These are phyloP conservation scores for Columba guinea DNA, from an alignment of 2,797 vertebrate species.

Conservation along the genomic window DNA sequence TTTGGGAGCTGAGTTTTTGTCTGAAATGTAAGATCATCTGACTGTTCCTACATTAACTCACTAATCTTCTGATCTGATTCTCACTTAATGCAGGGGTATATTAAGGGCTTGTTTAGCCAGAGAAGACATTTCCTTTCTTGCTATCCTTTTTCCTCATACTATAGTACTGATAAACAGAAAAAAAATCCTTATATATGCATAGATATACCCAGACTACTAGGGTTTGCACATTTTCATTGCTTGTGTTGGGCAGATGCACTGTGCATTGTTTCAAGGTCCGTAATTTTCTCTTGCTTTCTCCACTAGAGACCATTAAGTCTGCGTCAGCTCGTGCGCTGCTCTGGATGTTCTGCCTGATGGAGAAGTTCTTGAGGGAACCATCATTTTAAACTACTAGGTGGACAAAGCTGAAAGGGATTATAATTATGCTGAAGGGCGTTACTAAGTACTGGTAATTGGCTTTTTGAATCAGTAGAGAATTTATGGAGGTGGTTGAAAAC, in stretches of 20 bases:
- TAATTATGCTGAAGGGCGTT: background rate
- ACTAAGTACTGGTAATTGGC: background rate
- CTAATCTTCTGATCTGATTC: background rate
- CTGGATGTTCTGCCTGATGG: background rate
- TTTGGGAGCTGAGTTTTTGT: conserved; percentile 7
- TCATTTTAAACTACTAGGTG: background rate
- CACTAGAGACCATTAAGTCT: background rate
- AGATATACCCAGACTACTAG: background rate
- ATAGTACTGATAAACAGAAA: background rate
- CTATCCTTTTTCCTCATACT: background rate
- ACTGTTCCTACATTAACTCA: background rate
- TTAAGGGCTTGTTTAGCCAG: background rate
- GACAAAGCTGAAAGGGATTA: background rate
- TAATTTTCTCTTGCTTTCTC: background rate
- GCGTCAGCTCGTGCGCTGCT: background rate
- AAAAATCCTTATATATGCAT: rapidly evolving
- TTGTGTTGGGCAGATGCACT: background rate
- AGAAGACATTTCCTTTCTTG: background rate
- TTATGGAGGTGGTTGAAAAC: background rate
- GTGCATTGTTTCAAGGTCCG: background rate
- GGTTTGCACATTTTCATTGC: background rate
- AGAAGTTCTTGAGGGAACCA: background rate
- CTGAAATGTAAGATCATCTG: background rate
- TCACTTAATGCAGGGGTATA: background rate
- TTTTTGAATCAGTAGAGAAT: background rate